Evolutionary conservation across 2,888 invertebrate species (phyloP), one percentile per base, ranked within the genome.

Genomic region (Meandrusa payeni): DNA sequence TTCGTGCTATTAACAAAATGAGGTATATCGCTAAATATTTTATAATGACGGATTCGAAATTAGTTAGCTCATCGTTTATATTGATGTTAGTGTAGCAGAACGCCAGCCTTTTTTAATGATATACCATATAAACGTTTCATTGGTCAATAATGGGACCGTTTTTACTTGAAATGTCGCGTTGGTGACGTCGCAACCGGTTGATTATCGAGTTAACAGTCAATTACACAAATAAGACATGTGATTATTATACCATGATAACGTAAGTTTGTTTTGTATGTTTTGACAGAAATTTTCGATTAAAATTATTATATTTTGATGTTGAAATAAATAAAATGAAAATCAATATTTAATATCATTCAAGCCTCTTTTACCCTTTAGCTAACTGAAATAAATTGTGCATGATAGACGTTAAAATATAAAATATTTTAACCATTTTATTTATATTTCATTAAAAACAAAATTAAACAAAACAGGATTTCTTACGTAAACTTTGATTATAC

Each of bases 21-120:
- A 78, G 82, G 72, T 75, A 71, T 70, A 79, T 81, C 80, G 86
- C 85, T 87, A 87, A 87, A 87, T 86, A 87, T 86, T 87, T 86
- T 86, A 75, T 87, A 86, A 87, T 86, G 76, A 77, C 60, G 70
- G 72, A 66, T 59, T 62, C 54, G 56, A 68, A 77, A 74, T 75
- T 65, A 68, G 66, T 69, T 69, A 67, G 73, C 67, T 69, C 63
- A 69, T 61, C 75, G 64, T 75, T 78, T 78, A 72, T 55, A 57
- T 61, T 57, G 65, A 65, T 67, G 63, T 67, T 69, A 67, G 60
- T 61, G 61, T 59, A 68, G 64, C 56, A 61, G 60, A 55, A 64
- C 50, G 67, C 56, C 61, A 64, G 55, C 57, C 62, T 55, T 44
- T 48, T 52, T 43, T 76, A 76, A 79, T 78, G 66, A 69, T 57